Evolutionary conservation across 2,113 vertebrate species (phyloP), one percentile per base, ranked within the genome.

Genomic region (Papio anubis): DNA sequence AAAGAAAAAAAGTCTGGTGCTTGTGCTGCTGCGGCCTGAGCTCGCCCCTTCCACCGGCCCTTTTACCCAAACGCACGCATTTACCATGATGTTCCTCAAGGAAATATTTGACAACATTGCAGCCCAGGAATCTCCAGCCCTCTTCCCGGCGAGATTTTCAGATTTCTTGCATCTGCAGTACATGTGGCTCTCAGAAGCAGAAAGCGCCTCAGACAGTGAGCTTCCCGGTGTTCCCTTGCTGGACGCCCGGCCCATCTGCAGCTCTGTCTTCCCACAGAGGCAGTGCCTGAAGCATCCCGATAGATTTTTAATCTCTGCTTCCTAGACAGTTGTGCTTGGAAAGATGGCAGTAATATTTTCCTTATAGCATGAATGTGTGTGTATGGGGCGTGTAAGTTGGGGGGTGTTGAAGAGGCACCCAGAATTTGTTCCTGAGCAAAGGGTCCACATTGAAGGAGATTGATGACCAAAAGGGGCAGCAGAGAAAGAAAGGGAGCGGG

Each of bases 81-180:
- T 99, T 99, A 99, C 99, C 99, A 99, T 99, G 99, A 99, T 99
- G 99, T 98, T 98, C 98, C 98, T 98, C 98, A 96, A 80, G 99
- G 99, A 99, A 99, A 98, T 99, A 99, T 99, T 98, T 99, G 98
- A 99, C 99, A 99, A 97, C 97, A 87, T 92, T 97, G 98, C 99
- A 98, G 99, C 98, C 94, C 98, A 98, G 99, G 99, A 99, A 99
- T 99, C 98, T 98, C 98, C 98, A 98, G 98, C 98, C 98, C 98
- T 98, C 98, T 99, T 98, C 98, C 98, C 98, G 94, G 95, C 52
- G 88, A 98, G 98, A 97, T 95, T 98, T 98, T 98, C 57, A 81
- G 89, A 88, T 97, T 97, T 98, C 98, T 98, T 98, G 98, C 85
- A 52, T 79, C n/a, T 55, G 80, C 94, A 81, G 90, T 45, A 80